Base-by-base conservation (phyloP, 2,113 vertebrate genomes). In the Oncorhynchus mykiss region DNA sequence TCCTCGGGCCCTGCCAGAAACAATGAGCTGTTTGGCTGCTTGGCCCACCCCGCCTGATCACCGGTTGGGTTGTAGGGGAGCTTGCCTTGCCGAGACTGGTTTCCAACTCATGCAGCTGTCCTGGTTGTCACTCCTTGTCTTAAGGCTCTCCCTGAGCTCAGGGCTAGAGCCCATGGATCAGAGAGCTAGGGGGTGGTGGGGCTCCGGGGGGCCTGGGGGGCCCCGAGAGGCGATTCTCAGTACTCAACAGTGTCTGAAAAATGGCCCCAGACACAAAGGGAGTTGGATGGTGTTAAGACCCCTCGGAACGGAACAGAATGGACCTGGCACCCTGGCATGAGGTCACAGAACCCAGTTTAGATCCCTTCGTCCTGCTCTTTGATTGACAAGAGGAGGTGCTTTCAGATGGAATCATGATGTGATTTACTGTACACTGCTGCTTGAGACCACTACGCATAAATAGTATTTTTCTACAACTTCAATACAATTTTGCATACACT, bases 41-140 rank as follows among this genome's bases (percentile, higher is more conserved):
- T 89, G 78, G 82, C 86, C 78, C 57, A 72, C 80, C 84, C 74
- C 78, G 81, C 60, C 31, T 49, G 83, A 84, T 66, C 74, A 78
- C 67, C 45, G 71, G n/a, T 3, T 18, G 70, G 70, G 48, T 48
- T 29, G 68, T 49, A 18, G 64, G 62, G 67, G 71, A 13, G 79
- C 68, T 48, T 66, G 67, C 49, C 49, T 51, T n/a, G 62, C 76
- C 79, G 88, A 90, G 88, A 90, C 82, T 87, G 84, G 84, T 87
- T 88, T 84, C 79, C 84, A 87, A 84, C 88, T 85, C 87, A 80
- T 88, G 90, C 91, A 93, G 91, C 93, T 94, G 92, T 92, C 89
- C 88, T 78, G 79, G 82, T 91, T 90, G 89, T 92, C 91, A 93
- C 88, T 88, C 87, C 90, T 90, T 91, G 92, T 92, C 92, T 93